Percentiles rank a stretch among this genome's conserved stretches.
These are phyloP conservation scores for Himantopus leucocephalus DNA, from an alignment of 2,113 vertebrate genomes.

Conservation along the genomic window DNA sequence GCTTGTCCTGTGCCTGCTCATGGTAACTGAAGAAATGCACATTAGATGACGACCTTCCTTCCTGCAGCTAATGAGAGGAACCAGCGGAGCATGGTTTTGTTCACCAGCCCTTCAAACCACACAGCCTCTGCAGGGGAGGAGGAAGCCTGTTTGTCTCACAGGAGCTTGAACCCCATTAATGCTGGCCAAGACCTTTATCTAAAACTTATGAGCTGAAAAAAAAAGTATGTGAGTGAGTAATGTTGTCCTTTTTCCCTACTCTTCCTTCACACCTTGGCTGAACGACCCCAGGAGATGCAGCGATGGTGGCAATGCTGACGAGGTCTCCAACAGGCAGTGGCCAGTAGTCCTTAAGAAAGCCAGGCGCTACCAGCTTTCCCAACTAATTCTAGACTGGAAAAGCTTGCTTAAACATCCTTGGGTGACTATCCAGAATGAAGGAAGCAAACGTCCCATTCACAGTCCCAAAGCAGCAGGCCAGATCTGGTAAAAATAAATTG, in stretches of 20 bases:
- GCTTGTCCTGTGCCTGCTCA: background rate
- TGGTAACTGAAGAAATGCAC: background rate
- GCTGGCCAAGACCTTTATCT: background rate
- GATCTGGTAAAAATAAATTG: background rate
- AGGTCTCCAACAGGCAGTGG: background rate
- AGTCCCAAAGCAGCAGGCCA: background rate
- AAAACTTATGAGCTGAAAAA: background rate
- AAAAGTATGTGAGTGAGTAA: background rate
- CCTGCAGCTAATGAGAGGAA: background rate
- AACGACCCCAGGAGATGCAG: background rate
- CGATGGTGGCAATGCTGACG: fast-evolving
- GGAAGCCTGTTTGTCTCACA: background rate
- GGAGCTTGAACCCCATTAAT: background rate
- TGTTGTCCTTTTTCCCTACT: background rate
- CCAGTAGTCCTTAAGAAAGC: background rate
- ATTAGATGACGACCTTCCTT: background rate
- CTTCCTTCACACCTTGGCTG: background rate
- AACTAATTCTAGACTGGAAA: background rate
- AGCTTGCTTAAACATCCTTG: background rate
- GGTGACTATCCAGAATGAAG: background rate
- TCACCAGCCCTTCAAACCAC: background rate
- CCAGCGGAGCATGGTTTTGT: fast-evolving
- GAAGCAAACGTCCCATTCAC: background rate
- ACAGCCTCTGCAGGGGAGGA: background rate
- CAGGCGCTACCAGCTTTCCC: background rate